Conservation (phyloP, 2,888 invertebrate species). For the Sphaerophoria taeniata region DNA sequence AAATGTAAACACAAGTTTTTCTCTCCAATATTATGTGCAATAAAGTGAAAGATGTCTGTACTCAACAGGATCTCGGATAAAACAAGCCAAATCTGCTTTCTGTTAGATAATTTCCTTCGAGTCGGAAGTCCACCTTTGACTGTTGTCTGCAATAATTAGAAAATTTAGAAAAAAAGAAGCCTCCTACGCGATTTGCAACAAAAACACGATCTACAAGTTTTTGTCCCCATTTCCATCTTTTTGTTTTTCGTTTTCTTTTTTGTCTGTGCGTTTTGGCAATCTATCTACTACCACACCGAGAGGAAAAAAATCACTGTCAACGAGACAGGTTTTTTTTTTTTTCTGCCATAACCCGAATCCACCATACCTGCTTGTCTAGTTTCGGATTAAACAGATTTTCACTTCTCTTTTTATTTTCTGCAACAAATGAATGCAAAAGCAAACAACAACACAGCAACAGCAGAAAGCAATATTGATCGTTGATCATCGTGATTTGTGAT, state of each 20-base stretch:
- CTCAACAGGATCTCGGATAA: slow-evolving; percentile 62
- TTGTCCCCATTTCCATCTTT: slow-evolving; percentile 50
- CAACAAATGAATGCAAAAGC: slow-evolving; percentile 8
- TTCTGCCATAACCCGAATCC: slow-evolving; percentile 24
- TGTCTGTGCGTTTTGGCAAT: slow-evolving; percentile 46
- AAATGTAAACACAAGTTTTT: neutral
- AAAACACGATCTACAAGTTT: slow-evolving; percentile 44
- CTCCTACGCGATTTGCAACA: slow-evolving; percentile 35
- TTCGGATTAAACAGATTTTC: slow-evolving; percentile 26
- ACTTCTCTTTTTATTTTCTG: slow-evolving; percentile 25
- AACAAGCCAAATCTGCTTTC: neutral
- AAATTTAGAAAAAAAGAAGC: neutral
- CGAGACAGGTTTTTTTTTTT: slow-evolving; percentile 54
- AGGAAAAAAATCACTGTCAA: slow-evolving; percentile 40
- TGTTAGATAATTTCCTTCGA: slow-evolving; percentile 47
- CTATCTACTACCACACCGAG: neutral
- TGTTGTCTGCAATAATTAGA: slow-evolving; percentile 42
- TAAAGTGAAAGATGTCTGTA: slow-evolving; percentile 64
- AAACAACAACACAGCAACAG: slow-evolving; percentile 8
- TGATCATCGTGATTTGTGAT: neutral
- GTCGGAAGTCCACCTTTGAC: slow-evolving; percentile 68
- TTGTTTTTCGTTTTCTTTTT: slow-evolving; percentile 18
- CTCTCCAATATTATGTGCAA: slow-evolving; percentile 56
- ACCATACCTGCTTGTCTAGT: slow-evolving; percentile 70
- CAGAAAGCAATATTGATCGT: slow-evolving; percentile 8